Conservation (phyloP, 2,113 vertebrate species). For the Sclerurus mexicanus region DNA sequence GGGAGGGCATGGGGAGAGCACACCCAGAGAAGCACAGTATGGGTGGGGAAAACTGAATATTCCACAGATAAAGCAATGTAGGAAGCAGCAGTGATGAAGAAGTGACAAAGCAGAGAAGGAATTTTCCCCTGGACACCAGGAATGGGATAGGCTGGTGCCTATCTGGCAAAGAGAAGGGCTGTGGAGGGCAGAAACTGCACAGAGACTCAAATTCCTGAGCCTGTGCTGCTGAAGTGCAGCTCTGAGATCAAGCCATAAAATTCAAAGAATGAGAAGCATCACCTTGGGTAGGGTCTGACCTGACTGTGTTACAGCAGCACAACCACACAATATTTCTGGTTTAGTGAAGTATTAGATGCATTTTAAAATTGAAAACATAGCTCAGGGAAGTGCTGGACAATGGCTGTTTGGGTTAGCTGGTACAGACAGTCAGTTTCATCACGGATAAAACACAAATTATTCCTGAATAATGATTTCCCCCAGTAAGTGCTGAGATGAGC, state of each 20-base stretch:
- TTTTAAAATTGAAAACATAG: background rate
- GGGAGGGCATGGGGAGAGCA: background rate
- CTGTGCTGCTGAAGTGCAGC: background rate
- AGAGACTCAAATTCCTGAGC: background rate
- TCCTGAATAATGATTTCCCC: background rate
- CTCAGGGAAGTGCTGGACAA: background rate
- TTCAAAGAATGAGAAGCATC: background rate
- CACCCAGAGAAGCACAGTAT: background rate
- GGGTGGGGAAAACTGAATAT: background rate
- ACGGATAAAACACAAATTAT: background rate
- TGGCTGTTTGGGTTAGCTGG: fast-evolving
- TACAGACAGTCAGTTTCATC: background rate
- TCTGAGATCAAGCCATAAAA: background rate
- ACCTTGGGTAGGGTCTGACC: background rate
- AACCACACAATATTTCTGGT: background rate
- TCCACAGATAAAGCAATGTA: fast-evolving
- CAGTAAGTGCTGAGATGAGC: fast-evolving
- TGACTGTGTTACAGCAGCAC: background rate
- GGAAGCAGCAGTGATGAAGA: background rate
- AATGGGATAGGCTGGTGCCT: background rate
- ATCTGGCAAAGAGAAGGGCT: background rate
- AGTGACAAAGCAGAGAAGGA: background rate
- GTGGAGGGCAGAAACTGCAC: background rate
- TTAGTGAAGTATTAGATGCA: background rate
- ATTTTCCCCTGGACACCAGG: background rate